These are phyloP conservation scores for Andrena haemorrhoa DNA, from an alignment of 2,888 invertebrate genomes.

Conservation along the genomic window DNA sequence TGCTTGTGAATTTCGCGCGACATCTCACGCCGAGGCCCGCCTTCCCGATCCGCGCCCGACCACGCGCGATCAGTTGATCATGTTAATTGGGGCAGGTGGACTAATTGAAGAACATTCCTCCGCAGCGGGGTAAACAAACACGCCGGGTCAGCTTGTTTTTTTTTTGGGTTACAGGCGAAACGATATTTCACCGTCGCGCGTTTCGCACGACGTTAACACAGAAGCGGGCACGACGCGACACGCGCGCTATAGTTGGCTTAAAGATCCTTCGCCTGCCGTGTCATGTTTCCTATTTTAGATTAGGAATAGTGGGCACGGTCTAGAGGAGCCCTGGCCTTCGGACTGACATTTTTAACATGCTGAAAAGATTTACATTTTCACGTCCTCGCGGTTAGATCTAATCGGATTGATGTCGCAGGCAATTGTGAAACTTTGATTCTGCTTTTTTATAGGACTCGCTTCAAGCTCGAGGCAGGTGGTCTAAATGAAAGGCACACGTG, in stretches of 20 bases:
- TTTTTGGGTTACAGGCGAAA: not conserved
- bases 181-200: not conserved
- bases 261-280: not conserved
- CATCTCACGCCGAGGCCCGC: not conserved
- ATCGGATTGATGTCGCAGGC: no score
- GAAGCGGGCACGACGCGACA: no score
- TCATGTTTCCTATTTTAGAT: no score
- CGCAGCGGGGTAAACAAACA: not conserved
- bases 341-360: no score
- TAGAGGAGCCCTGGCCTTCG: not conserved
- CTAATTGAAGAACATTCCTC: not conserved
- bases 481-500: slow-evolving; percentile 18
- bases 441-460: no score
- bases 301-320: not conserved
- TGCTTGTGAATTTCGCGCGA: not conserved
- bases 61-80: no score
- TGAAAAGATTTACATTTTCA: no score
- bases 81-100: no score
- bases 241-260: not conserved
- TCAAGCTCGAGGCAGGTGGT: not conserved
- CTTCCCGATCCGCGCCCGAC: not conserved
- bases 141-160: no score
- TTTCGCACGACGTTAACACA: not conserved
- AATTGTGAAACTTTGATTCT: no score
- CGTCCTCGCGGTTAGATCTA: no score